Percentiles rank a stretch among this genome's conserved stretches.
Conservation (phyloP, 2,888 invertebrate genomes). For the Icerya purchasi region DNA sequence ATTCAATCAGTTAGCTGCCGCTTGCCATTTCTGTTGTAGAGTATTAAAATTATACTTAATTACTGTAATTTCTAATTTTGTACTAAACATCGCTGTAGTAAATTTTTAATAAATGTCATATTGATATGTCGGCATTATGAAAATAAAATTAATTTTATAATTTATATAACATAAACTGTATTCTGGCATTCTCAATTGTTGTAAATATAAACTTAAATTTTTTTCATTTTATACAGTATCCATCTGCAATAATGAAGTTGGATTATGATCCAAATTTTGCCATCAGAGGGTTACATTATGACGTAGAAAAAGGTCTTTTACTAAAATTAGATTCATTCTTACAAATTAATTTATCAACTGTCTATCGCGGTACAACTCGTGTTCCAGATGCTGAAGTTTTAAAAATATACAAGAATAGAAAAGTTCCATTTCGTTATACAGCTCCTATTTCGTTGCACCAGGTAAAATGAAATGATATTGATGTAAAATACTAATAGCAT, state of each 20-base stretch:
- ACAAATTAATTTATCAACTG: constrained; percentile 87
- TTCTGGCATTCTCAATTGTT: too few relatives aligned
- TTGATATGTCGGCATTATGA: too few relatives aligned
- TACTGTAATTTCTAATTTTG: too few relatives aligned
- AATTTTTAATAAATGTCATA: too few relatives aligned
- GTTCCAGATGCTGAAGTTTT: constrained; percentile 68
- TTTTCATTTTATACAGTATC: constrained; percentile 19
- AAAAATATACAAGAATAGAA: constrained; percentile 59
- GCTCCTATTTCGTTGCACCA: background rate
- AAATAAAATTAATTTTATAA: too few relatives aligned
- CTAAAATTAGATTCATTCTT: constrained; percentile 89
- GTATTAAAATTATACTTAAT: too few relatives aligned
- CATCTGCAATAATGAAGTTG: constrained; percentile 35
- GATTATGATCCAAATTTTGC: constrained; percentile 86
- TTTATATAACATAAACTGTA: too few relatives aligned
- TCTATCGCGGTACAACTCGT: constrained; percentile 65
- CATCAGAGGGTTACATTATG: constrained; percentile 92
- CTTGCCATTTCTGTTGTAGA: too few relatives aligned
- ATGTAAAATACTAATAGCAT: too few relatives aligned
- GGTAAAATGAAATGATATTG: too few relatives aligned
- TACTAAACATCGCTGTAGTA: too few relatives aligned
- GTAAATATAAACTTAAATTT: background rate
- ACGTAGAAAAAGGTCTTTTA: constrained; percentile 79
- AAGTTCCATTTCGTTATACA: constrained; percentile 41
- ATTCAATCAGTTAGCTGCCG: too few relatives aligned